phyloP scores from a whole-genome alignment of 2,797 vertebrate genomes.

The Squalus acanthias region DNA sequence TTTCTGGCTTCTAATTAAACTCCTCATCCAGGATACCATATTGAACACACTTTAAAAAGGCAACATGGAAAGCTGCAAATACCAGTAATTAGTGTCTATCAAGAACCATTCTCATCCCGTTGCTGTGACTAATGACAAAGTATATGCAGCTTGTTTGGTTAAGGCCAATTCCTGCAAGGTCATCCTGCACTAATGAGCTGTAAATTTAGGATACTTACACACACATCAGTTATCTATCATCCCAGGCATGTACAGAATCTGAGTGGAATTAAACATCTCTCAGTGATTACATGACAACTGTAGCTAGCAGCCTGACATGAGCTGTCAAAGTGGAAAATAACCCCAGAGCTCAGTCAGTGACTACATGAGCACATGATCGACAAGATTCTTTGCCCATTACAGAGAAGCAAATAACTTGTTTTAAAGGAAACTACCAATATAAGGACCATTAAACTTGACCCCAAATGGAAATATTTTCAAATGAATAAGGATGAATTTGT shows the following conservation, averaged over 20 bases:
- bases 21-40: background rate
- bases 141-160: background rate
- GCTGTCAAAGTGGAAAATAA: slow-evolving; percentile 21
- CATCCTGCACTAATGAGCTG: background rate
- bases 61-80: background rate
- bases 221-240: slow-evolving; percentile 35
- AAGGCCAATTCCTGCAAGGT: slow-evolving; percentile 2
- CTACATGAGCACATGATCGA: slow-evolving; percentile 23
- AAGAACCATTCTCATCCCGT: background rate
- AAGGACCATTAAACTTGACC: background rate
- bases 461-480: background rate
- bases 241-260: slow-evolving; percentile 27
- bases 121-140: background rate
- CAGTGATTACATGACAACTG: slow-evolving; percentile 23
- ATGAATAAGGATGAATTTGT: background rate
- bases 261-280: slow-evolving; percentile 28
- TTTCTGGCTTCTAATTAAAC: background rate
- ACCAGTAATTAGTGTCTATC: background rate
- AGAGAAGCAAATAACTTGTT: background rate
- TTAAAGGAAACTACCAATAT: background rate
- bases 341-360: background rate
- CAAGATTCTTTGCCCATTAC: background rate
- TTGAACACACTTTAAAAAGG: background rate
- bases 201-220: slow-evolving; percentile 34
- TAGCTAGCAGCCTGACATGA: background rate